Evolutionary conservation across 1,140 invertebrate genomes (phyloP), one percentile per base, ranked within the genome.

Genomic region (Ceratina japonica): DNA sequence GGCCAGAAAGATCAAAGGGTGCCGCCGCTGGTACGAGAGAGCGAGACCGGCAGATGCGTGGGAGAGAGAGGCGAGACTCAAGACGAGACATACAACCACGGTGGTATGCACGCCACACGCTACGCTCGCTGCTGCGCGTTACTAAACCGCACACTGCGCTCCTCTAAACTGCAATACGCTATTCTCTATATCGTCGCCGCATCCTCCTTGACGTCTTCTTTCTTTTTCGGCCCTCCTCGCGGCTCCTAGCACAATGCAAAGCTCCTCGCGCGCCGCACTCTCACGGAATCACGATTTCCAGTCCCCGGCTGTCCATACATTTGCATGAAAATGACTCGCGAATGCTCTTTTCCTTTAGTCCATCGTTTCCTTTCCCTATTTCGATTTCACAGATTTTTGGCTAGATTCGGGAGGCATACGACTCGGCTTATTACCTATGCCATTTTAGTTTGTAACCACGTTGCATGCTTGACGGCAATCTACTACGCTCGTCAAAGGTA

Each of bases 1-100:
- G 90, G 91, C 83, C 77, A 90, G 24, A 86, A 52, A 91, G 91
- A 92, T 92, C 92, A 92, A 92, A 92, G 90, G 85, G 78, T 86
- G 89, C 91, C 91, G 91, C 90, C 88, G 87, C 85, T 86, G 86
- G 86, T 91, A 87, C 24, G 62, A 73, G 8, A 52, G 59, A 82
- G 31, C 51, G 64, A 75, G 72, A 76, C 2, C 37, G 61, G 27
- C 10, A 13, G 13, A 31, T n/a, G 51, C 37, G 44, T 70, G 70
- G 44, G 79, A 54, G 44, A 80, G 54, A 68, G 51, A 71, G 69
- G 71, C 24, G 62, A 62, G 4, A 15, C n/a, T 44, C 58, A 22
- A 70, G 78, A 84, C 72, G 78, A 70, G 76, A 71, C 75, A 64
- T 72, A 78, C 65, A 71, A 83, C 82, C 72, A 71, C 83, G 83